A percentile compares a stretch with the other conserved stretches of the same genome.
These are phyloP conservation scores for Syngnathus acus DNA, from an alignment of 2,797 vertebrate genomes.

Conservation along the genomic window DNA sequence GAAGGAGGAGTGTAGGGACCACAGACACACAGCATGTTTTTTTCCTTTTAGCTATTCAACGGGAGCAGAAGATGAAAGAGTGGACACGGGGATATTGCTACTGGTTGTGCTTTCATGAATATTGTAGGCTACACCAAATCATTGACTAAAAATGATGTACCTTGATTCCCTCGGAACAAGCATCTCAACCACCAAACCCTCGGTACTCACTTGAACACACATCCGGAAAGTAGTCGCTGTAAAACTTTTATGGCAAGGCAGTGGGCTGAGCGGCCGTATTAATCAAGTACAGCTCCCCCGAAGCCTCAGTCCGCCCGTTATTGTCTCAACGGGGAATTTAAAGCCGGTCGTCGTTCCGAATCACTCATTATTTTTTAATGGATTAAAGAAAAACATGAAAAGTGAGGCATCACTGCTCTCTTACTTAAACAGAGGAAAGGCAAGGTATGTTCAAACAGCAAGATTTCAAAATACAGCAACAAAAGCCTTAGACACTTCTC, in stretches of 20 bases:
- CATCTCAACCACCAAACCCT: constrained; percentile 8
- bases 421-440: constrained; percentile 6
- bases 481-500: constrained; percentile 15
- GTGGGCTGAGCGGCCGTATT: constrained; percentile 16
- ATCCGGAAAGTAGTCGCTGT: constrained; percentile 35
- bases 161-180: constrained; percentile 31
- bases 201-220: constrained; percentile 22
- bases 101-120: constrained; percentile 24
- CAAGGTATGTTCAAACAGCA: constrained; percentile 6
- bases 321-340: constrained; percentile 13
- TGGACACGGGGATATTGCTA: background rate
- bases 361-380: constrained; percentile 33
- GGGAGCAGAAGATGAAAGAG: constrained; percentile 12
- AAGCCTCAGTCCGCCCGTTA: constrained; percentile 8
- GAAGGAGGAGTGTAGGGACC: constrained; percentile 2
- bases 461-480: constrained; percentile 13
- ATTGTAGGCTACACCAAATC: constrained; percentile 23
- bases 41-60: constrained; percentile 5
- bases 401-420: background rate
- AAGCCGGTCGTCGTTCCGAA: constrained; percentile 9
- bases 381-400: constrained; percentile 1
- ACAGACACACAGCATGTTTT: constrained; percentile 14
- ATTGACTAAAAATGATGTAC: constrained; percentile 36
- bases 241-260: constrained; percentile 60
- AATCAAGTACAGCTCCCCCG: constrained; percentile 7